phyloP scores from a whole-genome alignment of 2,888 invertebrate genomes.

The Phoronis australis region DNA sequence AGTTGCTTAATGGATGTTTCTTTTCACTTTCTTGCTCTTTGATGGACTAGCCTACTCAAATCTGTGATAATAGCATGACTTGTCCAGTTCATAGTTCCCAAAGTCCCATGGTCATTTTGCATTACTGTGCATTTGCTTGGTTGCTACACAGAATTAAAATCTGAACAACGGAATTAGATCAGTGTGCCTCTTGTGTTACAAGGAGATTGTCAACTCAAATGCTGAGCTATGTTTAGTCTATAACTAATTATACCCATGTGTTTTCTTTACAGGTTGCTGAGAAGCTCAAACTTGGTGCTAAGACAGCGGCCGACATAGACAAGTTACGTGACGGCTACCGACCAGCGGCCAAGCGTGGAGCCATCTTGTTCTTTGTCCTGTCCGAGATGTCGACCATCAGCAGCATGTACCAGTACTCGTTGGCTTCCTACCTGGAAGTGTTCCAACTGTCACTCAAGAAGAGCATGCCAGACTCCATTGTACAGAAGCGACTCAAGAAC shows the following conservation, averaged over 20 bases:
- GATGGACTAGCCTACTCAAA: too few relatives aligned
- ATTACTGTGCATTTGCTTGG: too few relatives aligned
- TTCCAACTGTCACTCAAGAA: conserved; percentile 76
- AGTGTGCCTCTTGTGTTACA: too few relatives aligned
- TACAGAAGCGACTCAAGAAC: conserved; percentile 69
- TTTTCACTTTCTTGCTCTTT: too few relatives aligned
- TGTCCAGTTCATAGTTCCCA: too few relatives aligned
- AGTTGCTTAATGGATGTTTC: too few relatives aligned
- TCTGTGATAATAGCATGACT: too few relatives aligned
- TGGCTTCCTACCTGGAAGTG: conserved; percentile 78
- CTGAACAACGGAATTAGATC: too few relatives aligned
- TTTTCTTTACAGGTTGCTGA: conserved; percentile 59
- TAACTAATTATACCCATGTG: not conserved
- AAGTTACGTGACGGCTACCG: conserved; percentile 77
- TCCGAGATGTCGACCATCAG: conserved; percentile 85
- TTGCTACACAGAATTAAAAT: too few relatives aligned
- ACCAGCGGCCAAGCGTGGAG: conserved; percentile 78
- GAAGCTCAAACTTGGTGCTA: conserved; percentile 71
- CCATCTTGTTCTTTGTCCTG: conserved; percentile 83
- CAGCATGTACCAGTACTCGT: conserved; percentile 87
- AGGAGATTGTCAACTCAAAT: too few relatives aligned
- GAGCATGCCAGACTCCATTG: conserved; percentile 74
- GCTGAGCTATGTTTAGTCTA: too few relatives aligned
- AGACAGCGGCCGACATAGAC: conserved; percentile 77
- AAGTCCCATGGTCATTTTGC: too few relatives aligned